Evolutionary conservation across 2,888 invertebrate genomes (phyloP), one percentile per base, ranked within the genome.

Genomic region (Megamerina dolium): DNA sequence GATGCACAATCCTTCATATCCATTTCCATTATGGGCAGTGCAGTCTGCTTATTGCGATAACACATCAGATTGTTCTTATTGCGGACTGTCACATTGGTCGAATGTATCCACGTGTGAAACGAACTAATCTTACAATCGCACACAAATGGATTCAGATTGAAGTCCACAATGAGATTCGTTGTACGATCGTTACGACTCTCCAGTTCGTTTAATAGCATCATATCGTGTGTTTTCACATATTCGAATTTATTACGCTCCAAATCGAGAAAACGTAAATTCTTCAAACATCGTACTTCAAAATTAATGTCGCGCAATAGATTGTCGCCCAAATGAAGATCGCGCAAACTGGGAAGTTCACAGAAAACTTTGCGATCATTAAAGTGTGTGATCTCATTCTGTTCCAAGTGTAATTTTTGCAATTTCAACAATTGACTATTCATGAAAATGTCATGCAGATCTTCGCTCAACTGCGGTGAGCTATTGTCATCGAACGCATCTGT

Each of bases 401-500:
- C 86, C 55, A 87, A 65, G 63, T 87, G 85, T 2, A 87, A 65
- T 59, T 85, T 85, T 50, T 77, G 77, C 50, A 87, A 65, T 48
- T 77, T 78, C 1, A 76, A 76, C 49, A 85, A 61, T 58, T 81
- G 80, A 53, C 83, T 81, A 52, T 82, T 80, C 6, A 79, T 76
- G 58, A 86, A 85, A 43, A 85, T 82, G 53, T 81, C 79, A 53
- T 82, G 82, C n/a, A 85, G 68, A 57, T 83, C 81, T 45, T 77
- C 73, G 30, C 82, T 81, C 37, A 83, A 60, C 35, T 77, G 75
- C 0, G 76, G 76, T 20, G 76, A 76, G 1, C 77, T 76, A 43
- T 79, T 78, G 56, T 82, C 81, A 46, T 79, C 79, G 60, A 87
- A 86, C 1, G 86, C 85, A 58, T 83, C 78, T 2, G 84, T 84